Evolutionary conservation across 2,113 vertebrate genomes (phyloP).

Genomic region (Cranoglanis bouderius): DNA sequence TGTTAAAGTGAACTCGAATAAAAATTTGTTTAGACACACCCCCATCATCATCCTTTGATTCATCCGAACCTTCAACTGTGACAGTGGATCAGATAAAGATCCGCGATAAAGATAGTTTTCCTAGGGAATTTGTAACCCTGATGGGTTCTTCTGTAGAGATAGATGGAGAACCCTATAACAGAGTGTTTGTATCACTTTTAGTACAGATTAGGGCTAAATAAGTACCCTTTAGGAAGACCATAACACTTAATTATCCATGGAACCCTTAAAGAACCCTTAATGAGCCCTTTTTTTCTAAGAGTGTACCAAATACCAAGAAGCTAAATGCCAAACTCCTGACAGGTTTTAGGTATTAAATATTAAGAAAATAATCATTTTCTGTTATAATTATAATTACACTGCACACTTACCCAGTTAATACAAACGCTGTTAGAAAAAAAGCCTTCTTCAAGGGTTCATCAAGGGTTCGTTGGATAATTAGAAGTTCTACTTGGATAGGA

Average conservation of each 20-base stretch:
- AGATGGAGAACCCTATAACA: background rate
- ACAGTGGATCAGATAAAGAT: background rate
- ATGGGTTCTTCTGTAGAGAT: background rate
- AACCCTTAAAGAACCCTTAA: background rate
- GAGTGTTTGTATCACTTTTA: background rate
- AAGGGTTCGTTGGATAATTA: background rate
- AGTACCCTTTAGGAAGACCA: background rate
- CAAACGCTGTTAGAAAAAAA: background rate
- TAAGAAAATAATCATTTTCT: background rate
- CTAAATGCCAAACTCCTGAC: background rate
- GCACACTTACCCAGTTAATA: background rate
- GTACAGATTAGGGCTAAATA: background rate
- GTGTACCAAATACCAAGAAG: background rate
- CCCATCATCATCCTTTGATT: no score
- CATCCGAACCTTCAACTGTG: background rate
- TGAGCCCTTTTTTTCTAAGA: background rate
- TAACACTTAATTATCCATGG: background rate
- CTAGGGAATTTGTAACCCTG: background rate
- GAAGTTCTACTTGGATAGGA: background rate
- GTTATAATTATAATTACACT: background rate
- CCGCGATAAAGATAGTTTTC: background rate
- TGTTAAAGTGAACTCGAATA: background rate
- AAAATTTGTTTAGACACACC: no score
- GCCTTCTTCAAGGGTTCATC: background rate
- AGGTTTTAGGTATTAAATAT: background rate